Evolutionary conservation across 2,888 invertebrate genomes (phyloP), one percentile per base, ranked within the genome.

Genomic region (Acanthopleura granulata): DNA sequence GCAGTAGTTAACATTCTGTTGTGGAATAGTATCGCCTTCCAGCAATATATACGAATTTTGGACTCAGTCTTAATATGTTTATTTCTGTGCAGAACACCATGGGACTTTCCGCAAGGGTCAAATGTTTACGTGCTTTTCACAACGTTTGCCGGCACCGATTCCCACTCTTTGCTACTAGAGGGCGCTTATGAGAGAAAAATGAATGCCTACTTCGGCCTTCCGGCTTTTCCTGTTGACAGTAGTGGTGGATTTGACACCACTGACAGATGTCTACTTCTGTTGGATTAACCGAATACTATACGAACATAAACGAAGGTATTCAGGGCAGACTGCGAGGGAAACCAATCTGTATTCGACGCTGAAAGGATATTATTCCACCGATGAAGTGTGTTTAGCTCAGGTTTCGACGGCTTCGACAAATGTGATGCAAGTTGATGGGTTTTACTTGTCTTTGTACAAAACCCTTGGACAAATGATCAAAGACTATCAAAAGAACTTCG

Each of bases 181-280:
- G 77, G 70, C 22, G 87, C 87, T 25, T 72, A 72, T n/a, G 57
- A 74, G 14, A 75, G 75, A 62, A 85, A 85, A 74, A 81, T 85
- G 74, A 82, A 81, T 11, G 85, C 86, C 29, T 84, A 79, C 76
- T 81, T 87, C 51, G 86, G 86, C 6, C 74, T 86, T 51, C 87
- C 87, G 0, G 76, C 78, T 9, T 78, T 79, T 15, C 82, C 83
- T 16, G 27, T 29, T 61, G 69, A 69, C 25, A 14, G 62, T 30
- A 14, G 61, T 25, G 14, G 18, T 27, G 0, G 22, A 14, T 73
- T 76, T 29, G 76, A 80, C 30, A 49, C 40, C 74, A 9, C 76
- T 81, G 11, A 76, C 79, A 57, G 72, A 66, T 0, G 82, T 84
- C 25, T 85, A 84, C 62, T 79, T 78, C 27, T 78, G 76, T 49